Evolutionary conservation across 1,140 invertebrate species (phyloP).

Genomic region (Orussus abietinus): DNA sequence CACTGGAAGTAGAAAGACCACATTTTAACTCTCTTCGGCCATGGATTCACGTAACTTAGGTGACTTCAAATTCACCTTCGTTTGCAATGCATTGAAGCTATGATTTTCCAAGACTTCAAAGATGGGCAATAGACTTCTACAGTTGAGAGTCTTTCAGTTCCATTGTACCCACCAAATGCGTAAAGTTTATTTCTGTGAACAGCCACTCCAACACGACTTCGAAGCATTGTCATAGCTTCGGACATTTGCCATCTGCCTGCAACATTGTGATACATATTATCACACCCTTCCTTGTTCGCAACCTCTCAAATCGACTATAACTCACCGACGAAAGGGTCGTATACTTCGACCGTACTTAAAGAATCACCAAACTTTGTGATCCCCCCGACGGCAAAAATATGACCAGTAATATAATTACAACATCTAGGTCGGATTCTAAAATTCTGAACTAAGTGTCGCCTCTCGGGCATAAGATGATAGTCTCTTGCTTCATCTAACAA

Average conservation of each 20-base stretch:
- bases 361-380: constrained; percentile 83
- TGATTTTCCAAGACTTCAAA: constrained; percentile 71
- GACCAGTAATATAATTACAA: constrained; percentile 70
- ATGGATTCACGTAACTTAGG: constrained; percentile 1
- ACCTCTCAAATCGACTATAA: no score
- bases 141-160: constrained; percentile 75
- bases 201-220: constrained; percentile 79
- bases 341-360: constrained; percentile 83
- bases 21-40: not conserved
- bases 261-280: constrained; percentile 4
- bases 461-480: constrained; percentile 81
- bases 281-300: not conserved
- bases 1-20: constrained; percentile 54
- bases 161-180: constrained; percentile 78
- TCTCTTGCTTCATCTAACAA: constrained; percentile 80
- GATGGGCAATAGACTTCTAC: constrained; percentile 83
- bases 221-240: constrained; percentile 78
- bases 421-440: constrained; percentile 73
- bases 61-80: constrained; percentile 58
- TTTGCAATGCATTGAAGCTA: constrained; percentile 80
- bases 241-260: constrained; percentile 70
- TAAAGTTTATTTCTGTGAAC: constrained; percentile 73
- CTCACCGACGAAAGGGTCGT: constrained; percentile 63
- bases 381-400: constrained; percentile 87
- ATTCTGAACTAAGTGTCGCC: constrained; percentile 70